These are phyloP conservation scores for Meda fulgida DNA, from an alignment of 2,797 vertebrate genomes.

Conservation along the genomic window DNA sequence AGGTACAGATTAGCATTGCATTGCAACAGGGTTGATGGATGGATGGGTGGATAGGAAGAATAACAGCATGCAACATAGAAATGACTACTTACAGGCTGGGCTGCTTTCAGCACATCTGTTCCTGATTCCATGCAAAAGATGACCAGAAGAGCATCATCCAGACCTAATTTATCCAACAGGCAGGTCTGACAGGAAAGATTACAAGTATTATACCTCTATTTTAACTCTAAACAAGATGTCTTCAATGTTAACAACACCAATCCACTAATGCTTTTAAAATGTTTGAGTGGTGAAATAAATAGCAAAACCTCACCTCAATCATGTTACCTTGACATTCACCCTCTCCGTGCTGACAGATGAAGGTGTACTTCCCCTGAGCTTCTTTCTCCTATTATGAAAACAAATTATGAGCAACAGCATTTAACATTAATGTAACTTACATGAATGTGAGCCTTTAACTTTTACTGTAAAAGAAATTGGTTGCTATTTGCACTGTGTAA, in stretches of 20 bases:
- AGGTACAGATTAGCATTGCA: background rate
- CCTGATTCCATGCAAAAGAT: conserved; percentile 87
- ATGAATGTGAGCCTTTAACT: background rate
- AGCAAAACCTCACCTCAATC: conserved; percentile 84
- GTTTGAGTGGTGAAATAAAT: background rate
- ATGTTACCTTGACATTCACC: conserved; percentile 90
- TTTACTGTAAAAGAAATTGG: background rate
- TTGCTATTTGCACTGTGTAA: background rate
- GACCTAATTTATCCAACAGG: conserved; percentile 70
- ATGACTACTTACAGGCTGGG: conserved; percentile 67
- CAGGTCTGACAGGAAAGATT: conserved; percentile 78
- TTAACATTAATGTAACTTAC: background rate
- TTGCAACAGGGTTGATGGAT: background rate
- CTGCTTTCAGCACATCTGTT: conserved; percentile 66
- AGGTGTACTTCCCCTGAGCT: conserved; percentile 75
- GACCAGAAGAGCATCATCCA: conserved; percentile 38
- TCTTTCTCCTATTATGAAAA: conserved; percentile 77
- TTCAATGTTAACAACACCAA: background rate
- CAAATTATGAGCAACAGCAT: background rate
- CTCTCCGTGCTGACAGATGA: conserved; percentile 88
- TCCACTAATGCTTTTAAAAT: background rate
- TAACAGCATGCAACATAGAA: background rate
- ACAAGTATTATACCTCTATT: background rate
- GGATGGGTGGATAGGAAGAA: background rate
- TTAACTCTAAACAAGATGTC: background rate